Evolutionary conservation across 2,797 vertebrate species (phyloP).

Genomic region (Etheostoma nigrum): DNA sequence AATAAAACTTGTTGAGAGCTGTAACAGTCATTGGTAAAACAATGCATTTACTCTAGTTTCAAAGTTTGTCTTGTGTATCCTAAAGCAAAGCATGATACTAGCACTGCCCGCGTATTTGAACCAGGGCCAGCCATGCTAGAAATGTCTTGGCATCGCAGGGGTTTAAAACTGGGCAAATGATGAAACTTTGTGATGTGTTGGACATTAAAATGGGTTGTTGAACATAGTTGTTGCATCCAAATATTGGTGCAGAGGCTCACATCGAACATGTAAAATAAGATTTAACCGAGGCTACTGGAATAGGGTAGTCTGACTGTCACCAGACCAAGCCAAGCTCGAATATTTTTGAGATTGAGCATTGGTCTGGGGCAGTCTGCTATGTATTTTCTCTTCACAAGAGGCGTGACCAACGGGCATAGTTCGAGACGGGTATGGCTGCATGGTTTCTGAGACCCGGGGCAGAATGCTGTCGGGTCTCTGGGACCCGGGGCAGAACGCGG

Average conservation of each 20-base stretch:
- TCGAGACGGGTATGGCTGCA: too few relatives aligned
- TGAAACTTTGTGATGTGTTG: background rate
- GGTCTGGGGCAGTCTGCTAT: too few relatives aligned
- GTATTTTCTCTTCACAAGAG: too few relatives aligned
- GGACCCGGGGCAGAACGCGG: too few relatives aligned
- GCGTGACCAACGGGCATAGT: too few relatives aligned
- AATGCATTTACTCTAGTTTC: background rate
- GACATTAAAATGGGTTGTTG: conserved; percentile 16
- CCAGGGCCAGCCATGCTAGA: background rate
- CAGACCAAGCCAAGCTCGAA: too few relatives aligned
- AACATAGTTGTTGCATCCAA: background rate
- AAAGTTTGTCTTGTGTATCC: background rate
- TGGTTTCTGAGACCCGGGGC: too few relatives aligned
- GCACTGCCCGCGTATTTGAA: conserved; percentile 8
- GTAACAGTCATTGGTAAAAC: background rate
- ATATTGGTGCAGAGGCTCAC: background rate
- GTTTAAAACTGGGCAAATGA: background rate
- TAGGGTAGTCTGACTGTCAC: background rate
- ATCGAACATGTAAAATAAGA: background rate
- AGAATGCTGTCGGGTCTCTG: too few relatives aligned
- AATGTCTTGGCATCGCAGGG: conserved; percentile 17
- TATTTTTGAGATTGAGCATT: too few relatives aligned
- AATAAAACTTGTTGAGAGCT: background rate
- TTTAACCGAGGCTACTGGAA: background rate
- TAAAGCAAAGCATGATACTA: background rate